phyloP scores from a whole-genome alignment of 1,140 invertebrate genomes.

The Drosophila funebris region DNA sequence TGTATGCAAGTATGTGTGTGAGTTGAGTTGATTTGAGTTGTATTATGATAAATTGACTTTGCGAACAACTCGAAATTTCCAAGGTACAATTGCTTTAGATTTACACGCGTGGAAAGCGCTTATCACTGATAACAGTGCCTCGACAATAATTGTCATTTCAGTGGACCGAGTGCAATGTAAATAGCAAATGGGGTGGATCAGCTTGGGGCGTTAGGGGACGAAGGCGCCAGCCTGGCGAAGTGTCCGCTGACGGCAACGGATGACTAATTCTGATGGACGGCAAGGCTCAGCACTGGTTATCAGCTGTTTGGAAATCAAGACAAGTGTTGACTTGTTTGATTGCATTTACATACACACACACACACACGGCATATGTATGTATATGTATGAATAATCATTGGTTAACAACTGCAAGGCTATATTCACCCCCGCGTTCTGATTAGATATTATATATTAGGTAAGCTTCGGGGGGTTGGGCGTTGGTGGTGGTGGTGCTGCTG shows the following conservation, averaged over 20 bases:
- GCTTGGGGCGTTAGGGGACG: too few species aligned
- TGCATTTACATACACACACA: constrained; percentile 8
- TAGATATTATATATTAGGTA: constrained; percentile 7
- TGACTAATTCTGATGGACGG: constrained; percentile 60
- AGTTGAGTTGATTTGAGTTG: neutral
- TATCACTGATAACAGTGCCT: constrained; percentile 31
- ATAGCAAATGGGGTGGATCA: neutral
- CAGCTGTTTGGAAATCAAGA: constrained; percentile 77
- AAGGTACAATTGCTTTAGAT: constrained; percentile 14
- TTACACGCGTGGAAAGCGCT: constrained; percentile 20
- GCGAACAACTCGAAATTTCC: constrained; percentile 39
- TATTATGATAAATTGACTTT: constrained; percentile 29
- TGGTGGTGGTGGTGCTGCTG: constrained; percentile 17
- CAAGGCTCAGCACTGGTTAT: constrained; percentile 49
- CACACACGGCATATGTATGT: neutral
- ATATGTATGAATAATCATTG: constrained; percentile 25
- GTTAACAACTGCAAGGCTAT: constrained; percentile 21
- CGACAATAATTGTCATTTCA: constrained; percentile 6
- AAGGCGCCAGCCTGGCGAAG: constrained; percentile 18
- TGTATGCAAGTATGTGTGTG: constrained; percentile 7
- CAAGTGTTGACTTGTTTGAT: constrained; percentile 68
- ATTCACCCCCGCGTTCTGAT: constrained; percentile 7
- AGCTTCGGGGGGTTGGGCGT: neutral
- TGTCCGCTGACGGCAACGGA: constrained; percentile 32
- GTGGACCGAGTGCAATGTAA: constrained; percentile 26